Evolutionary conservation across 2,888 invertebrate species (phyloP), one percentile per base, ranked within the genome.

Genomic region (Choreutis nemorana): DNA sequence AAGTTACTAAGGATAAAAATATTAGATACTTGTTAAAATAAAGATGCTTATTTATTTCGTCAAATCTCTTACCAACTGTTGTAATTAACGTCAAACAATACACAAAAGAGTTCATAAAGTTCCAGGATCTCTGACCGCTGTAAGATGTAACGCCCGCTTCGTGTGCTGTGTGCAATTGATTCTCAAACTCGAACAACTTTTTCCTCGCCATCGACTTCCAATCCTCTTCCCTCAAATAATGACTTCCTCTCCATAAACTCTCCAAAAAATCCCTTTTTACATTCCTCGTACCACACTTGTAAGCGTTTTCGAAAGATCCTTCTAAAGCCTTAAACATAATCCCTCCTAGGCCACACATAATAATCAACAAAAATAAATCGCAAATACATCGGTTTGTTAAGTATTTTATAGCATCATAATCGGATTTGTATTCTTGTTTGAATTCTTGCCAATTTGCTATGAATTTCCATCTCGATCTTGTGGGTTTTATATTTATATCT

Each of bases 261-360:
- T 93, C 92, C 33, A 94, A 85, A 42, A 94, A 92, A 59, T 91
- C 90, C 3, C 94, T 78, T 53, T 93, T 92, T 0, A 94, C 91
- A 45, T 90, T 82, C 45, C 92, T 90, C 23, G 93, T 90, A 5
- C 91, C 90, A 54, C 92, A 92, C 68, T 94, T 94, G 66, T 90
- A 92, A 37, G 88, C 88, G 36, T 89, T 85, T 54, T 95, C 94
- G 45, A 91, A 89, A 2, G 88, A 85, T 2, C 93, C 93, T 58
- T 96, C 95, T 12, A 90, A 85, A 39, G 87, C 85, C 39, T 89
- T 87, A 48, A 94, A 93, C 46, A 90, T 73, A 27, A 93, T 79
- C 0, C 89, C 93, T 1, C 92, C 93, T 27, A 89, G 68, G 3
- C 93, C 92, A 46, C 90, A 88, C 41, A 88, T 81, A 31, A 91